These are phyloP conservation scores for Julus scanicus DNA, from an alignment of 2,888 invertebrate species.

Conservation along the genomic window DNA sequence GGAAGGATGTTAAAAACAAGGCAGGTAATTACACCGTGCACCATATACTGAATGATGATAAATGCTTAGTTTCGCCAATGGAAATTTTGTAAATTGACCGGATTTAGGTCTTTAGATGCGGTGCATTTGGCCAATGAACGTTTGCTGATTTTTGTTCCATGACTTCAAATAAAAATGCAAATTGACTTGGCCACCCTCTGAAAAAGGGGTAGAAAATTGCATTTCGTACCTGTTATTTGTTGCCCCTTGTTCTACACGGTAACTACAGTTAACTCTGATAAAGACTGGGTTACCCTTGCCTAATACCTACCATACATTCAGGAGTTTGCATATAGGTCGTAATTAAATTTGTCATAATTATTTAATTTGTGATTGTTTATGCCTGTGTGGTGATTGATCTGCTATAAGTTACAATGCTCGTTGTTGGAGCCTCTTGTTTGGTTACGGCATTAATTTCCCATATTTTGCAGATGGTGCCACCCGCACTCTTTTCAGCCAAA, in stretches of 20 bases:
- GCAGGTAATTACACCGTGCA: conserved; percentile 11
- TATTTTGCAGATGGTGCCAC: conserved; percentile 47
- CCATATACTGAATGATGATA: conserved; percentile 4
- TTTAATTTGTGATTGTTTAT: not conserved
- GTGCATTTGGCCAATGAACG: not conserved
- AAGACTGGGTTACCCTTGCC: not conserved
- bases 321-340: not conserved
- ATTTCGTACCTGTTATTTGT: not conserved
- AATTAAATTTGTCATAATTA: not conserved
- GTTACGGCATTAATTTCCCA: conserved; percentile 41
- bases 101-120: conserved; percentile 40
- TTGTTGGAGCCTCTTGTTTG: conserved; percentile 14
- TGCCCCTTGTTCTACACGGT: not conserved
- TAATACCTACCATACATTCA: not conserved
- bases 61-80: conserved; percentile 5
- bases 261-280: not conserved
- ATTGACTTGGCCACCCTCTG: not conserved
- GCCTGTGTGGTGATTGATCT: not conserved
- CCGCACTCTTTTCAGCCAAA: conserved; percentile 45
- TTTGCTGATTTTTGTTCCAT: not conserved
- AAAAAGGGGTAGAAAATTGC: not conserved
- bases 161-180: conserved; percentile 26
- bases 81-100: conserved; percentile 30
- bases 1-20: conserved; percentile 43
- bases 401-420: not conserved